These are phyloP conservation scores for Peribatodes rhomboidaria DNA, from an alignment of 2,888 invertebrate genomes.

Conservation along the genomic window DNA sequence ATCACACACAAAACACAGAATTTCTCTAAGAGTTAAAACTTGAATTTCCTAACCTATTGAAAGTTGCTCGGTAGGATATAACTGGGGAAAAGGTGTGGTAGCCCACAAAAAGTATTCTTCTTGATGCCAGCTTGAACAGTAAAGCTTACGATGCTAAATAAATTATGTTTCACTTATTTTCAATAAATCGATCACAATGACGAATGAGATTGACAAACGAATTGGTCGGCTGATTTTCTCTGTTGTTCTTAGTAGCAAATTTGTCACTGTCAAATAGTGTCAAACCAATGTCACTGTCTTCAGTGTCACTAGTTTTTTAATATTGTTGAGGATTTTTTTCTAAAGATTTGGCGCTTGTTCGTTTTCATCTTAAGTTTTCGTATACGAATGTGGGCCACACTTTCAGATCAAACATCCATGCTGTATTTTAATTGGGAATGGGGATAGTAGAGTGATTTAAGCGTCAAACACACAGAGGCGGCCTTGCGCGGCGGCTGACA, in stretches of 20 bases:
- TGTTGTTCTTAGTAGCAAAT: neutral
- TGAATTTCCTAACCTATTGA: conserved; percentile 72
- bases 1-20: conserved; percentile 28
- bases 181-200: conserved; percentile 8
- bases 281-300: too few species aligned
- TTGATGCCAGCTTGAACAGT: conserved; percentile 78
- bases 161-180: conserved; percentile 20
- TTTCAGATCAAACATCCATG: too few species aligned
- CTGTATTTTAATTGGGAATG: too few species aligned
- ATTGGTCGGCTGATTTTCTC: neutral
- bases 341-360: too few species aligned
- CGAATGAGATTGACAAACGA: conserved; percentile 1
- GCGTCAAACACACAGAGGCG: too few species aligned
- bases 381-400: too few species aligned
- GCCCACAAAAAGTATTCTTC: conserved; percentile 71
- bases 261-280: neutral
- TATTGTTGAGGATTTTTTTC: too few species aligned
- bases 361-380: too few species aligned
- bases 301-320: too few species aligned
- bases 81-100: conserved; percentile 72
- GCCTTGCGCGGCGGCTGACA: too few species aligned
- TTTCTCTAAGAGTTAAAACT: conserved; percentile 7
- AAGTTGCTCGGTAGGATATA: conserved; percentile 58
- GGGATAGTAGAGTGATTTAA: too few species aligned
- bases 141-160: conserved; percentile 40